Percentiles rank a stretch among this genome's conserved stretches.
Conservation (phyloP, 1,140 invertebrate species). For the Drosophila ironensis region DNA sequence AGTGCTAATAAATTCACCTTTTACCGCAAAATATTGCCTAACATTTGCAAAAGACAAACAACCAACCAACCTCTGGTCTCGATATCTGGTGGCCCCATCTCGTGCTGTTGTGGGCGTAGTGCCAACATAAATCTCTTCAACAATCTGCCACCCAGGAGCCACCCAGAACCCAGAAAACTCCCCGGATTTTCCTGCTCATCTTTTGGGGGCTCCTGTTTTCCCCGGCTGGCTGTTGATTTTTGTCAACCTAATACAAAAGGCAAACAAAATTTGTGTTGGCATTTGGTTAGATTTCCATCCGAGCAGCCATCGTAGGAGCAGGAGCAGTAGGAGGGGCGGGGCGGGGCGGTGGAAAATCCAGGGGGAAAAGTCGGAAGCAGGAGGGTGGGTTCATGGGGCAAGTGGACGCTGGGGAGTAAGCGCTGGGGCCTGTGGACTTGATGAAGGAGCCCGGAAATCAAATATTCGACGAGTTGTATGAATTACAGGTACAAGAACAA, state of each 20-base stretch:
- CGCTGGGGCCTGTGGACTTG: no score
- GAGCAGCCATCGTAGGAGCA: no score
- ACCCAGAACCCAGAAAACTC: neutral
- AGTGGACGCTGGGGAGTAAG: slow-evolving; percentile 32
- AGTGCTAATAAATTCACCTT: slow-evolving; percentile 75
- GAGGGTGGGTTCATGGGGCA: slow-evolving; percentile 1
- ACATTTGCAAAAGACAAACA: slow-evolving; percentile 74
- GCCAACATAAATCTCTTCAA: slow-evolving; percentile 38
- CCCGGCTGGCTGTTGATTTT: slow-evolving; percentile 63
- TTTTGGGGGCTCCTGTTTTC: slow-evolving; percentile 1
- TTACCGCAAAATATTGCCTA: slow-evolving; percentile 77
- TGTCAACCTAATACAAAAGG: slow-evolving; percentile 74
- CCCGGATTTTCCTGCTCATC: neutral
- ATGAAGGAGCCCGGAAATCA: slow-evolving; percentile 29
- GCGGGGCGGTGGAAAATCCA: neutral
- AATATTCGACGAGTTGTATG: slow-evolving; percentile 34
- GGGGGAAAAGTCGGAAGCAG: neutral
- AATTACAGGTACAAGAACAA: slow-evolving; percentile 7
- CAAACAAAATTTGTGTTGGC: slow-evolving; percentile 76
- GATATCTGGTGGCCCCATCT: neutral
- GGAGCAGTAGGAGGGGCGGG: neutral
- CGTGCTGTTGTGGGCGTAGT: slow-evolving; percentile 11
- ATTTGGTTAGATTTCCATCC: slow-evolving; percentile 68
- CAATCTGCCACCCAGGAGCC: slow-evolving; percentile 20
- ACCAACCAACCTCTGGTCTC: neutral